phyloP scores from a whole-genome alignment of 2,113 vertebrate species.

The Globicephala melas region DNA sequence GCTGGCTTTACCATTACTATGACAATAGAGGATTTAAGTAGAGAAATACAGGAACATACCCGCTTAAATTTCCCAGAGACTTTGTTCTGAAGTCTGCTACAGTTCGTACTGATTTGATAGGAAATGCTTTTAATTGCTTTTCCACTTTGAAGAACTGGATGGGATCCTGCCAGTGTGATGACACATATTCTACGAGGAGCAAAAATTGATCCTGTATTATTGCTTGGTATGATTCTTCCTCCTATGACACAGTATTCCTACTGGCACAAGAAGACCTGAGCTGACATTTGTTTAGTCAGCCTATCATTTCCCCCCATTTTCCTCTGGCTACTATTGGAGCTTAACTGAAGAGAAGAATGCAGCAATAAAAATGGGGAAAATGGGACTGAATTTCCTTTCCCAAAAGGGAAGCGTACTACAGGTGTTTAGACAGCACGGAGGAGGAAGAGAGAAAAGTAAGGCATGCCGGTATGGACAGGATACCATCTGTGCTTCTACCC shows the following conservation, averaged over 20 bases:
- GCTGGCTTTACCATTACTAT: neutral
- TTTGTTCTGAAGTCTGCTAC: slow-evolving; percentile 96
- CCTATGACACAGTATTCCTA: neutral
- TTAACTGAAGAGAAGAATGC: neutral
- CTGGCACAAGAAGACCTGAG: neutral
- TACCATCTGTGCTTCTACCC: neutral
- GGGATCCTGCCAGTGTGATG: slow-evolving; percentile 93
- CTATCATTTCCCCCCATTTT: neutral
- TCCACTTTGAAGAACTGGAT: slow-evolving; percentile 92
- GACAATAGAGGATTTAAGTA: neutral
- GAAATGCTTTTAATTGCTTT: slow-evolving; percentile 90
- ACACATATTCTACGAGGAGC: slow-evolving; percentile 91
- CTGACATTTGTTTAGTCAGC: neutral
- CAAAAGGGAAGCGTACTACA: neutral
- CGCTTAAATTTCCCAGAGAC: slow-evolving; percentile 98
- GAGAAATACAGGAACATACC: slow-evolving; percentile 81
- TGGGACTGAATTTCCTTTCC: neutral
- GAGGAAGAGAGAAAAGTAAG: neutral
- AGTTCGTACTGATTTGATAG: slow-evolving; percentile 96
- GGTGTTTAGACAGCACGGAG: neutral
- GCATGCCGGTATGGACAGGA: neutral
- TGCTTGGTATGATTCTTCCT: neutral
- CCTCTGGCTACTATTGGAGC: neutral
- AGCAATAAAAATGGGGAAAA: neutral
- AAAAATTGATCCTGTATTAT: neutral